Base-by-base conservation (phyloP, 1,140 invertebrate genomes). In the Cotesia chilonis region DNA sequence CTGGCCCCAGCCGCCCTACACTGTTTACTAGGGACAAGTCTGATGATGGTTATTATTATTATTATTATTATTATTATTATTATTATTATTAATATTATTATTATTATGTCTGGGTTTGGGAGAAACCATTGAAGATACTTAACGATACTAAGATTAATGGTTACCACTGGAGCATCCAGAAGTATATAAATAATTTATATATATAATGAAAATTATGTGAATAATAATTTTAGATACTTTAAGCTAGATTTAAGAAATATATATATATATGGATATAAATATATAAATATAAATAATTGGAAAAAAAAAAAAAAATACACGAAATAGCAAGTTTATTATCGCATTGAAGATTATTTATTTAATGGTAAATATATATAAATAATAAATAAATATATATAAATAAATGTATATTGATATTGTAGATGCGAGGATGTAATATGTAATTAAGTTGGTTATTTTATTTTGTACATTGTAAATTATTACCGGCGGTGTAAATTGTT, bases 331-430 rank as follows among this genome's bases (percentile, higher is more conserved):
- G 80, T 84, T 85, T 86, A 85, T 86, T 85, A 86, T 84, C 75
- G 79, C 79, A 84, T 86, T 84, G 79, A 83, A 85, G 83, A 84
- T 84, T 86, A 85, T 85, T 85, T 86, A 85, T 85, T 84, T 78
- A 82, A 74, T 76, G 82, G 77, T 80, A 78, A 79, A 80, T 75
- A 77, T 82, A 64, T 54, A 64, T 41, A 57, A 76, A 71, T 83
- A 77, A 83, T 81, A 81, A 79, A 83, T 47, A 47, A 9, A 47
- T 47, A 10, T 6, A 47, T 47, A 47, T 47, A 47, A 47, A 47
- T 47, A 47, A 47, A 47, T 47, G 41, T 47, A 47, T 47, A 47
- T 47, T 47, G 41, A 47, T 47, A 47, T 47, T 47, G 41, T 47
- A 47, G 75, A 80, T 41, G 77, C 73, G 73, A 80, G 75, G 81